phyloP scores from a whole-genome alignment of 2,797 vertebrate species.

The Tapirus indicus region DNA sequence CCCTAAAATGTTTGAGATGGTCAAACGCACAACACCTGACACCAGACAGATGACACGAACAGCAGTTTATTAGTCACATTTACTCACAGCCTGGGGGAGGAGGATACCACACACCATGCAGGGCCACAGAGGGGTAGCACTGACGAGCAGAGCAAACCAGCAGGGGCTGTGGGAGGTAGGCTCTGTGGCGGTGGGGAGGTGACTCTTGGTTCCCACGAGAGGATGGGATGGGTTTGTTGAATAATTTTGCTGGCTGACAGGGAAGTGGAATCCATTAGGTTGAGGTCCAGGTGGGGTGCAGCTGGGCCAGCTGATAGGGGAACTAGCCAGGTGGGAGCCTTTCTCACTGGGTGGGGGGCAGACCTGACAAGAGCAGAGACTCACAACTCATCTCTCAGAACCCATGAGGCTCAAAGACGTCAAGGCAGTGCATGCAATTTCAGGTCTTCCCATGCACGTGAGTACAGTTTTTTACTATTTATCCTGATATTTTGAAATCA shows the following conservation, averaged over 20 bases:
- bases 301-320: neutral
- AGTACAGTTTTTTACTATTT: neutral
- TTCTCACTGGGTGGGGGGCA: neutral
- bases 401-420: neutral
- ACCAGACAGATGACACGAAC: accelerated
- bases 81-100: neutral
- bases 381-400: neutral
- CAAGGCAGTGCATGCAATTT: neutral
- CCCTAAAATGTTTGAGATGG: neutral
- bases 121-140: accelerated
- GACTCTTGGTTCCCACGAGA: neutral
- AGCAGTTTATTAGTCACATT: neutral
- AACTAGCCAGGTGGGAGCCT: neutral
- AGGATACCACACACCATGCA: accelerated
- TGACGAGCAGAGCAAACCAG: neutral
- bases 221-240: neutral
- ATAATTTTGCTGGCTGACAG: neutral
- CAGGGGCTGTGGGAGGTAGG: neutral
- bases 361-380: neutral
- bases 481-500: neutral
- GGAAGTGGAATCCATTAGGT: neutral
- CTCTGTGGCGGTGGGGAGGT: neutral
- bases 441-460: neutral
- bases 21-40: neutral
- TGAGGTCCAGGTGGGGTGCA: neutral